Base-by-base conservation (phyloP, 2,888 invertebrate species). In the Onthophagus sagittarius region DNA sequence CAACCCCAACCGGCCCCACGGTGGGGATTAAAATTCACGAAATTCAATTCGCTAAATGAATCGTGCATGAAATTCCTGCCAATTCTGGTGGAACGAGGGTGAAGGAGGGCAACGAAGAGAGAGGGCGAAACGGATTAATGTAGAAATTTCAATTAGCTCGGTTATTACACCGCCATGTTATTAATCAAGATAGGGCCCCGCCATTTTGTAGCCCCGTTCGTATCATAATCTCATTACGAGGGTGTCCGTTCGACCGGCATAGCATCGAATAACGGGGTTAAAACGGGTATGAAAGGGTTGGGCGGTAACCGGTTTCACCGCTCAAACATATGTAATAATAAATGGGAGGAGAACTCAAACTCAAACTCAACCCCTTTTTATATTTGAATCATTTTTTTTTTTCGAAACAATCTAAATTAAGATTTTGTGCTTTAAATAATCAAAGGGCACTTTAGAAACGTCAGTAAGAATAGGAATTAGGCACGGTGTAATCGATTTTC, bases 191-290 rank as follows among this genome's bases (percentile, higher is more conserved):
- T 69, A 31, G 75, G 73, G 73, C 81, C 23, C 81, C 83, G 84
- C 85, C 85, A 85, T 85, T 85, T 85, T 85, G 85, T 82, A 82
- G 82, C 83, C 84, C 83, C 81, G 78, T 79, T 23, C 82, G 82
- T 83, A 85, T 85, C 84, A 85, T 85, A 85, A 85, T 85, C 85
- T 84, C 85, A 84, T 85, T 85, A 85, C 83, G 82, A 82, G 84
- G 85, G 84, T 84, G 85, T 84, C 85, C 83, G 82, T 53, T 53
- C 39, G 39, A 53, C 39, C 39, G 39, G 39, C 39, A 53, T 53
- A 53, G 7, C 7, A 11, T 11, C 39, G 39, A 53, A 53, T 53
- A 53, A 53, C 39, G 39, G 39, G 39, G 39, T 53, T 53, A 53
- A 53, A 53, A 53, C 39, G 39, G 39, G 39, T 53, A 53, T 53